phyloP scores from a whole-genome alignment of 2,888 invertebrate genomes.

The Malthinus flaveolus region DNA sequence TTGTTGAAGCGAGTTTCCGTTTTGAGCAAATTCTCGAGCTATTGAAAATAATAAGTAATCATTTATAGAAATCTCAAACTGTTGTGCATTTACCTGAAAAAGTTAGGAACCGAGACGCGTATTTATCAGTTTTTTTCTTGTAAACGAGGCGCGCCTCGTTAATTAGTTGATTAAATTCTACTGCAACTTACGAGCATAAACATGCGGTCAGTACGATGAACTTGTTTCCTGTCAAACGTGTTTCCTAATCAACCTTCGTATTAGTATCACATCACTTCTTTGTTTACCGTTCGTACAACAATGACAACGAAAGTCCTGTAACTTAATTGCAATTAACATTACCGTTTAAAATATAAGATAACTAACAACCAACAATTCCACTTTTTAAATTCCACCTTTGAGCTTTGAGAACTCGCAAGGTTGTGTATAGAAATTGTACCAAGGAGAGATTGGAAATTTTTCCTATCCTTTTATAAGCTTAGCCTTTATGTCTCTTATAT shows the following conservation, averaged over 20 bases:
- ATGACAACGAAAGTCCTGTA: slow-evolving; percentile 4
- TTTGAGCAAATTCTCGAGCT: slow-evolving; percentile 1
- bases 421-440: too few species aligned
- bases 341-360: not conserved
- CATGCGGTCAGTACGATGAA: slow-evolving; percentile 33
- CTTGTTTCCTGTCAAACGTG: slow-evolving; percentile 37
- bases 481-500: too few species aligned
- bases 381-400: not conserved
- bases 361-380: not conserved
- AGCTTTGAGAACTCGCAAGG: not conserved
- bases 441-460: too few species aligned
- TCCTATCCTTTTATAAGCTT: too few species aligned
- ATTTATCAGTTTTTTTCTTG: slow-evolving; percentile 12
- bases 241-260: slow-evolving; percentile 33
- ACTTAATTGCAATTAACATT: slow-evolving; percentile 6
- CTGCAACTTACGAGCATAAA: slow-evolving; percentile 21
- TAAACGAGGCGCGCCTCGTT: slow-evolving; percentile 11
- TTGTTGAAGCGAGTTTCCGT: slow-evolving; percentile 10
- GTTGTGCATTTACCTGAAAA: slow-evolving; percentile 3
- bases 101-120: slow-evolving; percentile 9
- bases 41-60: not conserved
- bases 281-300: slow-evolving; percentile 9
- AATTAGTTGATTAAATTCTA: slow-evolving; percentile 27
- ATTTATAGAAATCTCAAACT: not conserved
- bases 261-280: slow-evolving; percentile 31